Base-by-base conservation (phyloP, 2,888 invertebrate species). In the Philereme vetulata region DNA sequence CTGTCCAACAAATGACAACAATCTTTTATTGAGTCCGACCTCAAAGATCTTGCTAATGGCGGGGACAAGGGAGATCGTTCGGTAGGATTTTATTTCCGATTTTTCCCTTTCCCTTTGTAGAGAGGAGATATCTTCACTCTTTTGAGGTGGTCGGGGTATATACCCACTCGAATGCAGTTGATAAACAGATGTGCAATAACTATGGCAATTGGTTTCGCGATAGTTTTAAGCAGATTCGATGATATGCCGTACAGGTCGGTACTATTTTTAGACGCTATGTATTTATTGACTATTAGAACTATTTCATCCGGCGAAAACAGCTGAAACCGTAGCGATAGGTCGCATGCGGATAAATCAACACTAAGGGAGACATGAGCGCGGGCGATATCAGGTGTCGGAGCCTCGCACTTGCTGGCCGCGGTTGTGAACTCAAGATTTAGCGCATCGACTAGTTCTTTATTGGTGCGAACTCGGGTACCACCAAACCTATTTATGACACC, bases 101-200 rank as follows among this genome's bases (percentile, higher is more conserved):
- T 55, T 71, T 40, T 55, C 21, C 55, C 48, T 55, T 55, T 48
- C 5, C 47, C 48, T 35, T 55, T 55, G 35, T 55, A 40, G 7
- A 58, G 35, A 48, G 44, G 48, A 9, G 38, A 34, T 48, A 55
- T 55, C 42, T 55, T 55, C 5, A 55, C 55, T 34, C 42, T n/a
- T n/a, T n/a, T n/a, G n/a, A n/a, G n/a, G n/a, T n/a, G n/a, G n/a
- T n/a, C n/a, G n/a, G n/a, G n/a, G 33, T 35, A 43, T 46, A 21
- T 34, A 8, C 10, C 36, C 36, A 4, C 35, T 4, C 34, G 54
- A 45, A 40, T 40, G 45, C 33, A 33, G 32, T 4, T 4, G 46
- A 32, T 46, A 33, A 46, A 46, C 8, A 47, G 34, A 21, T 34
- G 34, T 34, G n/a, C n/a, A n/a, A n/a, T n/a, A n/a, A n/a, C n/a